Conservation (phyloP, 2,113 vertebrate genomes). For the Larimichthys crocea region DNA sequence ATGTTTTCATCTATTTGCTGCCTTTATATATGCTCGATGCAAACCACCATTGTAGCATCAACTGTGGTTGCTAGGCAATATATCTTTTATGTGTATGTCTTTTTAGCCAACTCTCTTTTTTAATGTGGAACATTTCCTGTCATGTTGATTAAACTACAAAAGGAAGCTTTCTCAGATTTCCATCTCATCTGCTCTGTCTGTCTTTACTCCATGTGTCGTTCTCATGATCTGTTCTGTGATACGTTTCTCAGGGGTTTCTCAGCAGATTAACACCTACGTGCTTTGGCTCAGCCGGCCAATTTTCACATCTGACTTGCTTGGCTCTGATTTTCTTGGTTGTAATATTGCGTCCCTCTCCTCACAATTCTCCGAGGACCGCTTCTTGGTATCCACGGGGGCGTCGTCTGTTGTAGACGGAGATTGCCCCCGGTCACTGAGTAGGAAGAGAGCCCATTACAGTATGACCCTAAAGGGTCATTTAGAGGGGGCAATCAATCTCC, state of each 20-base stretch:
- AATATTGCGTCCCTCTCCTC: conserved; percentile 30
- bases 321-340: conserved; percentile 52
- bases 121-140: neutral
- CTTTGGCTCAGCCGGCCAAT: conserved; percentile 20
- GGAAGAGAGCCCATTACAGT: conserved; percentile 77
- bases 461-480: conserved; percentile 71
- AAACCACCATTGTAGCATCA: neutral
- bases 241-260: neutral
- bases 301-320: conserved; percentile 46
- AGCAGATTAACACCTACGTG: conserved; percentile 34
- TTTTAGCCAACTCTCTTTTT: neutral
- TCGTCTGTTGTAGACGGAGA: conserved; percentile 55
- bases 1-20: neutral
- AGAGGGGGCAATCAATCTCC: conserved; percentile 74
- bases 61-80: neutral
- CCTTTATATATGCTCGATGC: neutral
- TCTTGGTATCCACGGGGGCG: conserved; percentile 45
- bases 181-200: neutral
- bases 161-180: neutral
- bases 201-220: neutral
- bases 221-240: neutral
- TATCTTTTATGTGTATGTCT: neutral
- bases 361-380: conserved; percentile 28
- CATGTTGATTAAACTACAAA: neutral
- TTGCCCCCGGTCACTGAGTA: conserved; percentile 71